phyloP scores from a whole-genome alignment of 2,888 invertebrate genomes.

The Agapetus fuscipes region DNA sequence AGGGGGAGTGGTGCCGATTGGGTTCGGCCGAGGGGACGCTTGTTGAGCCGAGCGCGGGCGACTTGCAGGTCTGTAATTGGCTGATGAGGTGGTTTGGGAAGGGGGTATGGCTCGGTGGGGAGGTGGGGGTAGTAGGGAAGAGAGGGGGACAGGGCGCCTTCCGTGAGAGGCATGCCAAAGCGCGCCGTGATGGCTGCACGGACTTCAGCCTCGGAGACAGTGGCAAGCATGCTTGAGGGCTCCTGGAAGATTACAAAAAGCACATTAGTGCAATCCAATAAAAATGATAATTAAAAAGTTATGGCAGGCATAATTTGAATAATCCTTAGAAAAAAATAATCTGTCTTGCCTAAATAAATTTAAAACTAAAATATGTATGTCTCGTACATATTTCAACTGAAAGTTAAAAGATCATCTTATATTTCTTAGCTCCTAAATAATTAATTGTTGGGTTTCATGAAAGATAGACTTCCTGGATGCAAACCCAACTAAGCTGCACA shows the following conservation, averaged over 20 bases:
- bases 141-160: slow-evolving; percentile 56
- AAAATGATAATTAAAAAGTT: too few relatives aligned
- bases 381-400: too few relatives aligned
- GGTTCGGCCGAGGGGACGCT: slow-evolving; percentile 81
- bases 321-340: too few relatives aligned
- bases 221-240: slow-evolving; percentile 27
- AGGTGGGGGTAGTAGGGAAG: slow-evolving; percentile 63
- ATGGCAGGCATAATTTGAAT: too few relatives aligned
- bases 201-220: slow-evolving; percentile 70
- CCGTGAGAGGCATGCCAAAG: slow-evolving; percentile 53
- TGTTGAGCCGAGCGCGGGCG: slow-evolving; percentile 58
- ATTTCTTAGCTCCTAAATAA: too few relatives aligned
- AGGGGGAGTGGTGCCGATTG: slow-evolving; percentile 89
- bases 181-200: slow-evolving; percentile 60
- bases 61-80: slow-evolving; percentile 57
- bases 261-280: background rate
- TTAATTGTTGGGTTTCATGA: too few relatives aligned
- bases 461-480: too few relatives aligned
- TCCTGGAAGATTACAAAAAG: slow-evolving; percentile 9
- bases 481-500: too few relatives aligned
- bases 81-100: slow-evolving; percentile 31
- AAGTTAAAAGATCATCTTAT: too few relatives aligned
- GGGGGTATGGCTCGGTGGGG: slow-evolving; percentile 48
- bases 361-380: too few relatives aligned
- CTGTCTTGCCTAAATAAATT: too few relatives aligned